Evolutionary conservation across 2,888 invertebrate species (phyloP), one percentile per base, ranked within the genome.

Genomic region (Rhimphoctona megacephalus): DNA sequence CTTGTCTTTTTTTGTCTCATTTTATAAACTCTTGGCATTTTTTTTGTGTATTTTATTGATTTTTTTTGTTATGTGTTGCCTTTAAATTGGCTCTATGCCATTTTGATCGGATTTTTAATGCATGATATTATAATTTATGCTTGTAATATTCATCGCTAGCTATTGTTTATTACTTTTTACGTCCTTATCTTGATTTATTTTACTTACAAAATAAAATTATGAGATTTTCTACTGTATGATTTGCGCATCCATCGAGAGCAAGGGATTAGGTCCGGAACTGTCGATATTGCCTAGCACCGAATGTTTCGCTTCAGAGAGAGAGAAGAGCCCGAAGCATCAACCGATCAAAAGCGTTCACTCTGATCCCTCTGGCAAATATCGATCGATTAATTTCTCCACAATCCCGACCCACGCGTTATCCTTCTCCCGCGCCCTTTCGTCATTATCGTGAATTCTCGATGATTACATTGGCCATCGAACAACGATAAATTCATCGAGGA

Each of bases 231-330:
- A 73, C 73, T 73, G 73, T 73, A 73, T 19, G 52, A 49, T 49
- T n/a, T 49, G 72, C 72, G 43, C 25, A 77, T 83, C 81, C 72
- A 73, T 57, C 66, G 33, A 57, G 43, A 83, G 46, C 52, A 57
- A 64, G 77, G 81, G 83, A 86, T 86, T 86, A 83, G 83, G 49
- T 74, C 39, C 73, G 77, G 69, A 81, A 83, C 77, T 83, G 81
- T 86, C 83, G 76, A 86, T 86, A 86, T 86, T 81, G 72, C 83
- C 85, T 30, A 73, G 77, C 43, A 30, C 33, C 67, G 72, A 86
- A 61, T 67, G 69, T 61, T 77, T 70, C 22, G 66, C 52, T 25
- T 33, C 7, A 67, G 49, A 77, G 66, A 25, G 66, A 66, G 67
- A 52, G 52, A 30, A 7, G 30, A n/a, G 57, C 30, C 39, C 25